Evolutionary conservation across 2,888 invertebrate genomes (phyloP).

Genomic region (Tetropium fuscum): DNA sequence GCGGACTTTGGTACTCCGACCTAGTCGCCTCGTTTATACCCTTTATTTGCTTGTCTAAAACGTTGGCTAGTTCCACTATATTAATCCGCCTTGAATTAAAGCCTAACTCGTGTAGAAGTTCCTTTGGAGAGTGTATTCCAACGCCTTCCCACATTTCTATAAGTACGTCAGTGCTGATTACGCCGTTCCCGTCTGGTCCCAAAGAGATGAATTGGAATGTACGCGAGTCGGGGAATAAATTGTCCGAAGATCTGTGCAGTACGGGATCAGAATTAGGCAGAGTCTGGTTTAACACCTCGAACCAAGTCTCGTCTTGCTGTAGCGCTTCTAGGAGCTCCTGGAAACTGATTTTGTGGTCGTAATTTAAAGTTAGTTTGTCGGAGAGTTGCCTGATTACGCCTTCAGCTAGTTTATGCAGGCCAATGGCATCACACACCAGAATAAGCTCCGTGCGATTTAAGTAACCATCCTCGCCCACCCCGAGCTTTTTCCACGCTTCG

Average conservation of each 20-base stretch:
- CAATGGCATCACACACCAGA: conserved; percentile 75
- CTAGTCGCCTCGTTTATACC: conserved; percentile 51
- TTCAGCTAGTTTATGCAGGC: conserved; percentile 74
- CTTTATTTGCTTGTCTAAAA: conserved; percentile 76
- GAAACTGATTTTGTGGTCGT: conserved; percentile 74
- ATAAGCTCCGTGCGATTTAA: conserved; percentile 74
- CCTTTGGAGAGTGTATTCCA: conserved; percentile 74
- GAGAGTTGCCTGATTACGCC: conserved; percentile 75
- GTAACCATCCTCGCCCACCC: conserved; percentile 72
- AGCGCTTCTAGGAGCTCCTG: conserved; percentile 75
- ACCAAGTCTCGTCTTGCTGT: conserved; percentile 68
- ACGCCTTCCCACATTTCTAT: conserved; percentile 81
- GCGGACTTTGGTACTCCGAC: conserved; percentile 61
- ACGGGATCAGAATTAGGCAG: conserved; percentile 30
- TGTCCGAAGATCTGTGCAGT: conserved; percentile 40
- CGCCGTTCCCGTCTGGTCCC: conserved; percentile 61
- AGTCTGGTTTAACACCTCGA: conserved; percentile 54
- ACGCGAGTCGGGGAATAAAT: conserved; percentile 58
- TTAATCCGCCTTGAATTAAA: conserved; percentile 71
- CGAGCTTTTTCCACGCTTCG: conserved; percentile 74
- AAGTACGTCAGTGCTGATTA: conserved; percentile 68
- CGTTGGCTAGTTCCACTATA: conserved; percentile 73
- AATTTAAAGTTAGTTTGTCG: conserved; percentile 73
- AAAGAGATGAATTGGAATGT: conserved; percentile 62
- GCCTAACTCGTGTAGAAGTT: conserved; percentile 76